Evolutionary conservation across 2,888 invertebrate species (phyloP).

Genomic region (Thecocarcelia acutangulata): DNA sequence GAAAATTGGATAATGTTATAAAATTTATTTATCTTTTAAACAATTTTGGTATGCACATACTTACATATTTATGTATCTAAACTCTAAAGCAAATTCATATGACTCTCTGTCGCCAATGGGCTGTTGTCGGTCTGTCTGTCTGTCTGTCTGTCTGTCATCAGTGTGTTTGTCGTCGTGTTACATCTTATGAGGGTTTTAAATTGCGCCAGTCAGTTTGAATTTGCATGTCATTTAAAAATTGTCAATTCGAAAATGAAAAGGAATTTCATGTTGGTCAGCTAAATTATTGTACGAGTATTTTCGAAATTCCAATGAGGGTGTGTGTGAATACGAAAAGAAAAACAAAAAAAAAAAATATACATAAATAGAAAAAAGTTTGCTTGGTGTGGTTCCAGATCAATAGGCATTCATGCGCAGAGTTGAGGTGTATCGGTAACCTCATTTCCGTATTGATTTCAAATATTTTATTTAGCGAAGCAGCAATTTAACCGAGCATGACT

Average conservation of each 20-base stretch:
- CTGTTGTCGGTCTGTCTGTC: too few species aligned
- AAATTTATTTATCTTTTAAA: neutral
- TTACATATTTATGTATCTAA: neutral
- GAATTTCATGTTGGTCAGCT: slow-evolving; percentile 29
- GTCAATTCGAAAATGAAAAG: slow-evolving; percentile 33
- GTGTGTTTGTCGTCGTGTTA: slow-evolving; percentile 18
- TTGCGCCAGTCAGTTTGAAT: slow-evolving; percentile 36
- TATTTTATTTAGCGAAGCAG: slow-evolving; percentile 68
- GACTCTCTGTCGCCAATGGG: neutral
- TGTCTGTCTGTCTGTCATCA: neutral
- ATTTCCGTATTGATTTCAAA: slow-evolving; percentile 74
- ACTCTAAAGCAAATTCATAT: neutral
- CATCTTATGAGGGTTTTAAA: slow-evolving; percentile 56
- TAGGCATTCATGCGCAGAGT: slow-evolving; percentile 52
- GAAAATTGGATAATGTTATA: slow-evolving; percentile 66
- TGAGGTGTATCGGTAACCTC: slow-evolving; percentile 75
- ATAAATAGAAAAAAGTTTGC: slow-evolving; percentile 69
- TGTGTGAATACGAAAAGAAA: slow-evolving; percentile 35
- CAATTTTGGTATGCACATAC: neutral
- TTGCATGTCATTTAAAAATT: slow-evolving; percentile 61
- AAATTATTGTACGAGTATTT: too few species aligned
- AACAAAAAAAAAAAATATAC: too few species aligned
- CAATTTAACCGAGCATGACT: slow-evolving; percentile 79
- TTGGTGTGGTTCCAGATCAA: slow-evolving; percentile 72
- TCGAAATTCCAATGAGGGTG: slow-evolving; percentile 10